Evolutionary conservation across 2,888 invertebrate species (phyloP), one percentile per base, ranked within the genome.

Genomic region (Eupelmus urozonus): DNA sequence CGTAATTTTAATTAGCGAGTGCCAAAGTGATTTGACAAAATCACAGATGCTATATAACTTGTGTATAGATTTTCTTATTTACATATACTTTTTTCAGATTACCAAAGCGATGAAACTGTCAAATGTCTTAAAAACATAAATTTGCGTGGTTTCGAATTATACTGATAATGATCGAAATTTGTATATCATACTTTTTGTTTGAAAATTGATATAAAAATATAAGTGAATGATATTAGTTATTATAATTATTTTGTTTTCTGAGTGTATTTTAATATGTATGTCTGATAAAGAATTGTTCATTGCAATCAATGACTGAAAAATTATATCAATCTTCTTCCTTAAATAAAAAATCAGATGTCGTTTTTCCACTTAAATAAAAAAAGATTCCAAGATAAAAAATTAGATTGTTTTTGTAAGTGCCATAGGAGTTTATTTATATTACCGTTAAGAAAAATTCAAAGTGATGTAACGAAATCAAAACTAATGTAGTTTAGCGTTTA

Each of bases 401-500:
- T 25, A n/a, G 78, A 81, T 83, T 82, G 76, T 82, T 84, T 82
- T 81, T 73, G 23, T 84, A 84, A 83, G 87, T 87, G 87, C 87
- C 86, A 87, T 85, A 82, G 81, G 82, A 79, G 76, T 82, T 84
- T 81, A 70, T 82, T 80, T 80, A 77, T 81, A 80, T 45, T 79
- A 78, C 65, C 20, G 71, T 84, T 65, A 77, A 18, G 51, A 77
- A 62, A 34, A 59, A 40, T 67, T 66, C 40, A 72, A 55, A 55
- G 77, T 77, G 77, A 77, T 77, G 67, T 57, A 34, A 72, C 59
- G n/a, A 18, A 77, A 77, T 77, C 77, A 77, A 77, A 77, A 77
- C 13, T 77, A 77, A 60, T 16, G 34, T 77, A 76, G 45, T 29
- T 18, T 51, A 60, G 59, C 40, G n/a, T 51, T 51, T 62, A 51